These are phyloP conservation scores for Amphipoea lucens DNA, from an alignment of 2,888 invertebrate species.

Conservation along the genomic window DNA sequence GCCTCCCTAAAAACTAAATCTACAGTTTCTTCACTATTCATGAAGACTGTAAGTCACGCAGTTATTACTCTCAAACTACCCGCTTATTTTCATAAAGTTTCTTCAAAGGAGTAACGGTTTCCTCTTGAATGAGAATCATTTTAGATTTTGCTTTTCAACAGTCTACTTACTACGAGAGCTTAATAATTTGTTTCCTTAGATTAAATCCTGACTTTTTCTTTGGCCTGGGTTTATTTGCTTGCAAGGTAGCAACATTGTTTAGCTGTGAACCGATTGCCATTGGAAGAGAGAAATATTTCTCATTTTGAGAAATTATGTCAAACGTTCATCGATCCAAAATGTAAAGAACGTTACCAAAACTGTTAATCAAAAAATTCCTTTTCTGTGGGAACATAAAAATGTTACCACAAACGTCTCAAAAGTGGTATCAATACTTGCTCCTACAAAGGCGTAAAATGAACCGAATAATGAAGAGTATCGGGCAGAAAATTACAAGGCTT, in stretches of 20 bases:
- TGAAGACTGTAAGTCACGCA: constrained; percentile 9
- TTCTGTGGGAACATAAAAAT: constrained; percentile 53
- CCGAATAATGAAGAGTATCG: constrained; percentile 73
- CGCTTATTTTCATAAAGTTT: constrained; percentile 50
- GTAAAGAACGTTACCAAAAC: constrained; percentile 21
- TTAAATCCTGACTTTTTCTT: background rate
- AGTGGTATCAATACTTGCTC: constrained; percentile 63
- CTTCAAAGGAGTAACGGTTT: constrained; percentile 32
- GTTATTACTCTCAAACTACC: constrained; percentile 41
- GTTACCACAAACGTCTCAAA: constrained; percentile 51
- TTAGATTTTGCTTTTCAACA: constrained; percentile 28
- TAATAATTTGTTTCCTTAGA: background rate
- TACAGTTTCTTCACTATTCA: constrained; percentile 19
- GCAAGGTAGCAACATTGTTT: background rate
- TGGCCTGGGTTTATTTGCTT: background rate
- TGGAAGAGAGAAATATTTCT: background rate
- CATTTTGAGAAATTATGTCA: background rate
- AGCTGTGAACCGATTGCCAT: background rate
- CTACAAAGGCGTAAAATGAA: constrained; percentile 73
- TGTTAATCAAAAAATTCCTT: constrained; percentile 45
- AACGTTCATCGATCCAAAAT: constrained; percentile 8
- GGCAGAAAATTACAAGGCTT: constrained; percentile 75
- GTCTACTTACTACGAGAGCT: background rate
- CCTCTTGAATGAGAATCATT: constrained; percentile 31
- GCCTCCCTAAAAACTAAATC: constrained; percentile 12